Base-by-base conservation (phyloP, 2,888 invertebrate genomes). In the Ophioninae sp. region DNA sequence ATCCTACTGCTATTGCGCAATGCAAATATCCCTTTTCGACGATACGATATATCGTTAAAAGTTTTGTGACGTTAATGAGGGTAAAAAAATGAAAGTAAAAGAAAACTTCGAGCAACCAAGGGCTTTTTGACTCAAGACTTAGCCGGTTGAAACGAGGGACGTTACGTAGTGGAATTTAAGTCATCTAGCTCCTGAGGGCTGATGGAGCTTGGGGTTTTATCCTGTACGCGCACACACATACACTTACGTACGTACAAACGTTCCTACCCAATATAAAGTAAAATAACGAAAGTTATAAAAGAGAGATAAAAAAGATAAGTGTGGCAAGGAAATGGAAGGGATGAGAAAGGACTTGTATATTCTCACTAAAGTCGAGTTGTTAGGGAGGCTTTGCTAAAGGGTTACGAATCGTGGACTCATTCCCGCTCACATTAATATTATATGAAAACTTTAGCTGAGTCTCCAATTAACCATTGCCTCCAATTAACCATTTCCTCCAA, bases 21-120 rank as follows among this genome's bases (percentile, higher is more conserved):
- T 17, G 2, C 50, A 17, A 50, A 50, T 13, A 50, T 50, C 50
- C 17, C 50, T 50, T 50, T 3, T 50, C 64, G n/a, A 44, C 50
- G 61, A 70, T 50, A 59, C 50, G 76, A 76, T 73, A 81, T 81
- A 79, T 64, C 67, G 68, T 69, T 59, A 67, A 79, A 84, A 82
- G 79, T 84, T 77, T 69, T 76, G 84, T 79, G 81, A 84, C 84
- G 59, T 79, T 79, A 84, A 82, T 82, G 76, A 81, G 56, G 61
- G 78, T n/a, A 50, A 50, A 50, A 37, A 74, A 74, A 73, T 7
- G 39, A 64, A 37, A 21, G 30, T n/a, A 23, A 56, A 23, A 39
- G 37, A 56, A 23, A 56, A 79, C 70, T 74, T 76, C 75, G 64
- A 79, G 79, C 41, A 30, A 67, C 68, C 67, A 56, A 50, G 56